These are phyloP conservation scores for Caenorhabditis sp. DNA, from an alignment of 2,888 invertebrate species.

Conservation along the genomic window DNA sequence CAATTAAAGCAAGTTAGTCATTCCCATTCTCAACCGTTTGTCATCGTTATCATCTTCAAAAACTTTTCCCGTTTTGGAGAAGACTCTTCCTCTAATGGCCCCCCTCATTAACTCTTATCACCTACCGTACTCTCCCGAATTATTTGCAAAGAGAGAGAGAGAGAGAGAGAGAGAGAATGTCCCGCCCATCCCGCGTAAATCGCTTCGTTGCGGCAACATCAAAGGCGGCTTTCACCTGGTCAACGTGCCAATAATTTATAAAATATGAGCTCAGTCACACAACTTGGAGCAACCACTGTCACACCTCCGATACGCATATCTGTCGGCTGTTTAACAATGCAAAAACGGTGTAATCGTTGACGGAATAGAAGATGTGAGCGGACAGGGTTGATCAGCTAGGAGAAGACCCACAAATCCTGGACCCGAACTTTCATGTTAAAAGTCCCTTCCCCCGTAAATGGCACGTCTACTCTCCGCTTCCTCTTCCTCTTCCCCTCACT, in stretches of 20 bases:
- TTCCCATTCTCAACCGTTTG: conserved; percentile 39
- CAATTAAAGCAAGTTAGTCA: not conserved
- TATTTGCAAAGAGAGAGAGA: no score
- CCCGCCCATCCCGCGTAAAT: conserved; percentile 6
- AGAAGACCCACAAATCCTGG: no score
- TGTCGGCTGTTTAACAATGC: no score
- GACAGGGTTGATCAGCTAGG: no score
- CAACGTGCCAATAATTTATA: conserved; percentile 39
- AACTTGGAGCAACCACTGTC: conserved; percentile 29
- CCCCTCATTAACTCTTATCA: conserved; percentile 44
- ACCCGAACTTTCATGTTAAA: no score
- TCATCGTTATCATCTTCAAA: conserved; percentile 28
- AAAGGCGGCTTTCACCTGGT: conserved; percentile 43
- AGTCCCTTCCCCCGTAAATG: not conserved
- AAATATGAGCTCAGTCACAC: conserved; percentile 39
- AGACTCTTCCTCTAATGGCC: not conserved
- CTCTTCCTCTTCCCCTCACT: no score
- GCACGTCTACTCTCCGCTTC: not conserved
- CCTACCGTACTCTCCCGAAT: conserved; percentile 31
- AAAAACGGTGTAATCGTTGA: no score
- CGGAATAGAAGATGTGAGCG: no score
- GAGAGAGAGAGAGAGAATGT: no score
- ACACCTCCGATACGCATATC: no score
- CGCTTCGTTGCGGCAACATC: conserved; percentile 13
- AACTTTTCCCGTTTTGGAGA: conserved; percentile 9